These are phyloP conservation scores for Saimiri boliviensis DNA, from an alignment of 2,113 vertebrate genomes.

Conservation along the genomic window DNA sequence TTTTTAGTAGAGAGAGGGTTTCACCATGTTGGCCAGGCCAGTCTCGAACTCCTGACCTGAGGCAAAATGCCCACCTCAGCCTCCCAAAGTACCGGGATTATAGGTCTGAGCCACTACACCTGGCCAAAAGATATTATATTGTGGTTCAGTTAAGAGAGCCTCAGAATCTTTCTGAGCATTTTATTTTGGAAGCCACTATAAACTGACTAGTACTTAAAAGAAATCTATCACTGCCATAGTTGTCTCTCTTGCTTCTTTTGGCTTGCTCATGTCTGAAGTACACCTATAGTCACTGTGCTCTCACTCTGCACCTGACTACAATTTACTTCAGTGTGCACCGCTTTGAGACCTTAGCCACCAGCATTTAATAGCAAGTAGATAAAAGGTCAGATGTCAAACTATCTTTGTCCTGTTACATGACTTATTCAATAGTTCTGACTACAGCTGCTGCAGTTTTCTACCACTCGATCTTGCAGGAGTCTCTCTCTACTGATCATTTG, in stretches of 20 bases:
- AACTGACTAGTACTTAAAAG: not conserved
- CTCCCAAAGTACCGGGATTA: too few species aligned
- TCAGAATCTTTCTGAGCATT: not conserved
- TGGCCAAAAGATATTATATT: not conserved
- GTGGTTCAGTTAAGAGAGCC: not conserved
- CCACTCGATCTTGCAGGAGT: not conserved
- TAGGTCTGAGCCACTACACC: too few species aligned
- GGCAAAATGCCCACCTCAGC: too few species aligned
- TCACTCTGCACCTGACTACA: not conserved
- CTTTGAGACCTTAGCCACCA: not conserved
- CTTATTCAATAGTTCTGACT: not conserved
- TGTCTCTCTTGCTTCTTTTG: not conserved
- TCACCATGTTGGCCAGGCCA: too few species aligned
- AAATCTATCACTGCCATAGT: not conserved
- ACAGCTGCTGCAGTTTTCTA: not conserved
- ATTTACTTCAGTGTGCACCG: not conserved
- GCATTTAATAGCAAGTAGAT: not conserved
- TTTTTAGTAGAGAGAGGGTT: too few species aligned
- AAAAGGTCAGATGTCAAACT: slow-evolving; percentile 43
- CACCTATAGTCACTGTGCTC: not conserved
- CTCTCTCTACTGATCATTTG: not conserved
- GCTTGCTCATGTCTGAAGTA: not conserved
- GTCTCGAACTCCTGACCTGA: too few species aligned
- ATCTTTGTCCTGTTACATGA: not conserved
- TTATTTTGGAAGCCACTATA: not conserved